Base-by-base conservation (phyloP, 2,113 vertebrate species). In the Glareola pratincola region DNA sequence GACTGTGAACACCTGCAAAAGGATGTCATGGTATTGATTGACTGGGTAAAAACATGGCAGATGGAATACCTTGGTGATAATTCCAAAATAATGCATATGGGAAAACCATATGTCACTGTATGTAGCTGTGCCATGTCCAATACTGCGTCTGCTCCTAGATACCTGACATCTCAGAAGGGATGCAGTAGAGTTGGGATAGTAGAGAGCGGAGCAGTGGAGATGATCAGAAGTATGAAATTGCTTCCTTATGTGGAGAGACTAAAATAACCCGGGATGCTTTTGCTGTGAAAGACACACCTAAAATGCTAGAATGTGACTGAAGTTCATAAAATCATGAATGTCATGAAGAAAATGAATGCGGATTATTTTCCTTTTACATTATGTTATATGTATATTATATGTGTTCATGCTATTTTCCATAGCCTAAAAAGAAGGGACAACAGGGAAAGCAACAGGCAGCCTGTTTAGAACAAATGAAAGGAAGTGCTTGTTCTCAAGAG, bases 1-100 rank as follows among this genome's bases (percentile, higher is more conserved):
- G 89, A 96, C 91, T 92, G 68, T 48, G 94, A 91, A 87, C 95
- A 97, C 94, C 77, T 96, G 96, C 56, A 74, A 59, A 86, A 86
- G 23, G 15, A 64, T 54, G 51, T 59, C 47, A 47, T 30, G 14
- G 56, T 69, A 47, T 8, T 91, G 60, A 56, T 60, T 54, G 69
- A 85, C 50, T 77, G 47, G 54, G 47, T 50, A 76, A 86, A 94
- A 90, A 80, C 50, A 90, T 26, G 83, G 77, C 95, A 97, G 89
- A 96, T 92, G 93, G 84, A 84, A 92, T 84, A 63, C 51, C 72
- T 89, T 78, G 73, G 39, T 94, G 39, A 5, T 63, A 84, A 91
- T 3, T 51, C 48, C 21, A 36, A 36, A 96, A 64, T n/a, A 89
- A 94, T 57, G 3, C 93, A 92, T 92, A 94, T 91, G 80, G 76